Evolutionary conservation across 2,888 invertebrate species (phyloP).

Genomic region (Campopleginae sp.): DNA sequence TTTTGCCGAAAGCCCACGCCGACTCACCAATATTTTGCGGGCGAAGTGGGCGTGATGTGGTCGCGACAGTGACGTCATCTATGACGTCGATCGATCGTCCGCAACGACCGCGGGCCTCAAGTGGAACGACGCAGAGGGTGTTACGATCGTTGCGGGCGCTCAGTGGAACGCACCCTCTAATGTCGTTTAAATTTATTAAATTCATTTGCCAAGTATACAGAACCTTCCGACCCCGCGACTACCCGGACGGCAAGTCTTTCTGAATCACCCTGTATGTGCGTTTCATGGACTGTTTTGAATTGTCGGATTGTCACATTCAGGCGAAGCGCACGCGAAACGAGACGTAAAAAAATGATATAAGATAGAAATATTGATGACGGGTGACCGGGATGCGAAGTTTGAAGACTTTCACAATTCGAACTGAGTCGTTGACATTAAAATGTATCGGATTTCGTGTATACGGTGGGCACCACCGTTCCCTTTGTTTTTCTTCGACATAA

Average conservation of each 20-base stretch:
- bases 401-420: background rate
- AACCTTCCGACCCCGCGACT: too few relatives aligned
- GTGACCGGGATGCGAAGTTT: background rate
- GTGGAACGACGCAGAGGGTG: background rate
- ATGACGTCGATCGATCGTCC: constrained; percentile 2
- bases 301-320: background rate
- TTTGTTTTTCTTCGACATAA: constrained; percentile 23
- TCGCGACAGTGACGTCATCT: constrained; percentile 15
- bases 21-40: constrained; percentile 3
- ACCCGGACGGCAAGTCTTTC: too few relatives aligned
- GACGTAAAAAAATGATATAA: background rate
- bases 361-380: background rate
- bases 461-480: background rate
- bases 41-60: constrained; percentile 1
- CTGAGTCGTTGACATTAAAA: background rate
- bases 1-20: background rate
- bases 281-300: constrained; percentile 1
- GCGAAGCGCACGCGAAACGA: background rate
- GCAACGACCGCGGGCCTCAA: too few relatives aligned
- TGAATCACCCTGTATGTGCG: too few relatives aligned
- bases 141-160: background rate
- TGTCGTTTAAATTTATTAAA: too few relatives aligned
- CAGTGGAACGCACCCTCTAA: background rate
- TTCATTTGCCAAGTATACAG: too few relatives aligned
- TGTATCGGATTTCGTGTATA: background rate